These are phyloP conservation scores for Trichogramma dendrolimi DNA, from an alignment of 2,888 invertebrate genomes.

Conservation along the genomic window DNA sequence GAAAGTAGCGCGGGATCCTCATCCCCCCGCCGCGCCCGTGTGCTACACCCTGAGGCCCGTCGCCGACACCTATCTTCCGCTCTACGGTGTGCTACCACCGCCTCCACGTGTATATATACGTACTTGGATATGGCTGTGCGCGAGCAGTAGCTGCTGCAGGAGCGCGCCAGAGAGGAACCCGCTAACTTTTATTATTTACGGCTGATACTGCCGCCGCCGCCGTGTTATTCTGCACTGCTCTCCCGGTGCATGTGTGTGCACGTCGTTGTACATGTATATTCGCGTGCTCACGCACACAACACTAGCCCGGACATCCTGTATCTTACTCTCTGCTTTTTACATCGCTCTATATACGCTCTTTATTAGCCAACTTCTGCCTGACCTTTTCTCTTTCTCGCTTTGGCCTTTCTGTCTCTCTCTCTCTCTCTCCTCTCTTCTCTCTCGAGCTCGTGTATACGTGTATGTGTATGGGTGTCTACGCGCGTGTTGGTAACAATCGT, in stretches of 20 bases:
- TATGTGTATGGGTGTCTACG: too few species aligned
- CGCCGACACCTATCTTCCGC: slow-evolving; percentile 53
- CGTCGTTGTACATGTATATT: too few species aligned
- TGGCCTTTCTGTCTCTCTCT: too few species aligned
- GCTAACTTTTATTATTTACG: slow-evolving; percentile 54
- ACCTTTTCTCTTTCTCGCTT: slow-evolving; percentile 11
- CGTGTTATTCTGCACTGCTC: slow-evolving; percentile 24
- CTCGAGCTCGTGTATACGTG: too few species aligned
- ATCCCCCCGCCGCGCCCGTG: slow-evolving; percentile 31
- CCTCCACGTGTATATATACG: too few species aligned
- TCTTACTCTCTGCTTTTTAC: not conserved
- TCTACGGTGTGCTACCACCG: slow-evolving; percentile 36
- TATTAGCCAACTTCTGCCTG: not conserved
- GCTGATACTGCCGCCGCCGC: slow-evolving; percentile 50
- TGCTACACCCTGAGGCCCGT: slow-evolving; percentile 41
- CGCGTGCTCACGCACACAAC: too few species aligned
- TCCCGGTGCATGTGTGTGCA: not conserved
- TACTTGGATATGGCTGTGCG: too few species aligned
- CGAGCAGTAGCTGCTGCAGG: slow-evolving; percentile 42
- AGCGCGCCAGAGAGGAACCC: slow-evolving; percentile 49
- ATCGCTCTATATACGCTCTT: not conserved
- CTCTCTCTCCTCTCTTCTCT: too few species aligned
- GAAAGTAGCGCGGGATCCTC: too few species aligned
- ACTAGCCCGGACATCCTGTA: too few species aligned
- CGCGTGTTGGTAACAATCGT: too few species aligned